Conservation (phyloP, 2,888 invertebrate genomes). For the Ypsolopha scabrella region DNA sequence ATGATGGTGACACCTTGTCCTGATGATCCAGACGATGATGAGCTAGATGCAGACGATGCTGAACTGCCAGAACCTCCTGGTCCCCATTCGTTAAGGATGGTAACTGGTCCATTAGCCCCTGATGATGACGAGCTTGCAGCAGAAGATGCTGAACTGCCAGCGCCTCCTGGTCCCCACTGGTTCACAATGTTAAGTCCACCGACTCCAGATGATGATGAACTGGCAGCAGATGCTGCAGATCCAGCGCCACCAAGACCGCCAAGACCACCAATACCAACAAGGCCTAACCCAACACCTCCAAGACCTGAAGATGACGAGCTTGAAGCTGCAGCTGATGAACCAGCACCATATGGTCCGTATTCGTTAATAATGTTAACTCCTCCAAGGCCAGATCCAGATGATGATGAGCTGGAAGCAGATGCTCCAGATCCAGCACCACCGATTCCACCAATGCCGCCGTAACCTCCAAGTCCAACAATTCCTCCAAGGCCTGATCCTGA, state of each 20-base stretch:
- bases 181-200: neutral
- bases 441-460: neutral
- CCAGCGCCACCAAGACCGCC: too few relatives aligned
- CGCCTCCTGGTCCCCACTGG: too few relatives aligned
- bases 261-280: too few relatives aligned
- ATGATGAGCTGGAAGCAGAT: constrained; percentile 3
- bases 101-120: too few relatives aligned
- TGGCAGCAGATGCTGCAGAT: too few relatives aligned
- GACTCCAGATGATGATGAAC: too few relatives aligned
- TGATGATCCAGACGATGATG: neutral
- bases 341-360: neutral
- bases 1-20: neutral
- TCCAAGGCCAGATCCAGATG: too few relatives aligned
- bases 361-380: too few relatives aligned
- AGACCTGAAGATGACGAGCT: neutral
- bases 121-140: too few relatives aligned
- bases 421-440: constrained; percentile 1
- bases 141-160: too few relatives aligned
- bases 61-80: neutral
- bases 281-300: neutral
- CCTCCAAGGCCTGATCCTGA: constrained; percentile 4
- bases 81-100: neutral
- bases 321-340: neutral
- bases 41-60: constrained; percentile 2
- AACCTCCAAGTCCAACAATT: constrained; percentile 1